A percentile compares a stretch with the other conserved stretches of the same genome.
These are phyloP conservation scores for Drosophila meridionalis DNA, from an alignment of 2,888 invertebrate species.

Conservation along the genomic window DNA sequence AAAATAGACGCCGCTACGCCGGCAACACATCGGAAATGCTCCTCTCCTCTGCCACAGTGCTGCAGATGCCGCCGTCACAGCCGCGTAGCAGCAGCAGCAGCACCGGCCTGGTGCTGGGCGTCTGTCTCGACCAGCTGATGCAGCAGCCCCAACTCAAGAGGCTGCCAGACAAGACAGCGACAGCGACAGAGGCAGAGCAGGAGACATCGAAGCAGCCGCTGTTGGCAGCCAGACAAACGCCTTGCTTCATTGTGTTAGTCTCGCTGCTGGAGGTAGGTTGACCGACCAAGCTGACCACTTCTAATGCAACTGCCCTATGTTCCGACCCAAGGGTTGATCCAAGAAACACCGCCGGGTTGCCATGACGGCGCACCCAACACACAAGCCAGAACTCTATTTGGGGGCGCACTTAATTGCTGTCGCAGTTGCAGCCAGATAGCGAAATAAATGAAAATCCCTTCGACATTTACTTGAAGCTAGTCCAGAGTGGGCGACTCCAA, in stretches of 20 bases:
- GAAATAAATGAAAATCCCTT: not conserved
- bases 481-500: not conserved
- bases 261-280: slow-evolving; percentile 95
- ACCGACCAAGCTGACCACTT: slow-evolving; percentile 11
- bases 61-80: slow-evolving; percentile 18
- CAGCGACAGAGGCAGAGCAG: not conserved
- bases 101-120: slow-evolving; percentile 70
- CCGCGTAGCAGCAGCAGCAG: slow-evolving; percentile 39
- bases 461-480: not conserved
- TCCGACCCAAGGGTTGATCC: slow-evolving; percentile 62
- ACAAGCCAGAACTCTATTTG: slow-evolving; percentile 50
- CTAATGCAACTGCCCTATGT: slow-evolving; percentile 56
- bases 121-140: slow-evolving; percentile 75
- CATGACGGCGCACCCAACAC: slow-evolving; percentile 65
- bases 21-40: slow-evolving; percentile 63
- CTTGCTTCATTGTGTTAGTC: slow-evolving; percentile 95
- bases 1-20: slow-evolving; percentile 64
- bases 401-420: slow-evolving; percentile 55
- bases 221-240: slow-evolving; percentile 91
- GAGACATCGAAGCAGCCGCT: slow-evolving; percentile 87
- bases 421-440: slow-evolving; percentile 7
- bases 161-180: slow-evolving; percentile 14
- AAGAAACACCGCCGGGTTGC: slow-evolving; percentile 48
- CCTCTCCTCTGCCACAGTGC: slow-evolving; percentile 38
- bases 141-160: slow-evolving; percentile 40